Evolutionary conservation across 2,888 invertebrate species (phyloP).

Genomic region (Pantelozetes paolii): DNA sequence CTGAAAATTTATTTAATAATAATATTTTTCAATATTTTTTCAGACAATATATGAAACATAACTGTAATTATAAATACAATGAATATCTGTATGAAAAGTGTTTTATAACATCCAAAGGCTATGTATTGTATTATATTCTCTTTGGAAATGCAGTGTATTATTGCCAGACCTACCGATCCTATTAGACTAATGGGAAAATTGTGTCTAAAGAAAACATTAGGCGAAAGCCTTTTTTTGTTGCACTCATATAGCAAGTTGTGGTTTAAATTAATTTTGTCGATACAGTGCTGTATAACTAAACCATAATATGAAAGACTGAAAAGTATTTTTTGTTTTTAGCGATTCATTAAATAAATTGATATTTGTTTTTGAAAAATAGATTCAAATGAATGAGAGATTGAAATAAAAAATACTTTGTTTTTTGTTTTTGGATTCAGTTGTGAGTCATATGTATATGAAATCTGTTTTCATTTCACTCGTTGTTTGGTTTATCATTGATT

Average conservation of each 20-base stretch:
- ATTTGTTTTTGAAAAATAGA: not conserved
- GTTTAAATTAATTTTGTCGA: slow-evolving; percentile 33
- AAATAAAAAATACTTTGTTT: not conserved
- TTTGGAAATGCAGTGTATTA: slow-evolving; percentile 15
- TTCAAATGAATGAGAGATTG: not conserved
- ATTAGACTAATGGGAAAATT: slow-evolving; percentile 37
- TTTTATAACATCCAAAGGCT: slow-evolving; percentile 18
- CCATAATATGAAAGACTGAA: slow-evolving; percentile 9
- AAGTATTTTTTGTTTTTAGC: not conserved
- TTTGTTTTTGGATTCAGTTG: not conserved
- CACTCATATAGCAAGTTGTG: slow-evolving; percentile 10
- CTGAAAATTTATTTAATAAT: too few relatives aligned
- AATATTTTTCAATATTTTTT: too few relatives aligned
- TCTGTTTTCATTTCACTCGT: not conserved
- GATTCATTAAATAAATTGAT: slow-evolving; percentile 19
- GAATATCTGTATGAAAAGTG: not conserved
- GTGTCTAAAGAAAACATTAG: slow-evolving; percentile 36
- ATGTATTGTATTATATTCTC: slow-evolving; percentile 6
- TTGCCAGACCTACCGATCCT: slow-evolving; percentile 21
- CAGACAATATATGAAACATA: too few relatives aligned
- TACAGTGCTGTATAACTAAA: too few relatives aligned
- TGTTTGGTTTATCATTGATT: slow-evolving; percentile 5
- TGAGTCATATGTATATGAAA: not conserved
- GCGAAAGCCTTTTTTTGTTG: not conserved
- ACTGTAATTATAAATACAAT: slow-evolving; percentile 14